Base-by-base conservation (phyloP, 1,140 invertebrate species). In the Procambarus virginalis region DNA sequence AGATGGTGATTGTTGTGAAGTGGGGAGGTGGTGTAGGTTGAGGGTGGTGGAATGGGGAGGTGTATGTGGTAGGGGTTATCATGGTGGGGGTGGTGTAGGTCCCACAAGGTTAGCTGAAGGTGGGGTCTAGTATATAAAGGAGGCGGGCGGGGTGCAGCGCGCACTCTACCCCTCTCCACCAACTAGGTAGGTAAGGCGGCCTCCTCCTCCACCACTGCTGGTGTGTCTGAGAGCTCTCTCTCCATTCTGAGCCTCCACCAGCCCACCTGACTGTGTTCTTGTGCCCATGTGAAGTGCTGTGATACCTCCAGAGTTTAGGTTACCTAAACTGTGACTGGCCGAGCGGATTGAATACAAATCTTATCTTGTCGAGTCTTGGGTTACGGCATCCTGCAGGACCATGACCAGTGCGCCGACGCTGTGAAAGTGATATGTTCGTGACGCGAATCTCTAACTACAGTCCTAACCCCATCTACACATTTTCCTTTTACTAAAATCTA, bases 381-480 rank as follows among this genome's bases (percentile, higher is more conserved):
- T 68, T 1, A 17, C 64, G 64, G 12, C 64, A 17, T 68, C 64
- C 1, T 20, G 4, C 17, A 10, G 20, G 4, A 17, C 5, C 64
- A 68, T 68, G 4, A n/a, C 64, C 20, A 20, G 64, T 17, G 64
- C 17, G 51, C 1, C 8, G 20, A 68, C 17, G 4, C 17, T n/a
- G 64, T 68, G 64, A 17, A 68, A 68, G 64, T 68, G 64, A 68
- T n/a, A n/a, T 68, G 64, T n/a, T 64, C 60, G 60, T 64, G 60
- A 17, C 9, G 20, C 9, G 60, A n/a, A 14, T 64, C 17, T 55
- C 8, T 2, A 55, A 12, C 1, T 8, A 55, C 8, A 55, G 51
- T 4, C 2, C 51, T 55, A 34, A 55, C 51, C 12, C 6, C 51
- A n/a, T n/a, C n/a, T n/a, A n/a, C 12, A 8, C 51, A 55, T 1